Conservation (phyloP, 2,888 invertebrate species). For the Autographa pulchrina region DNA sequence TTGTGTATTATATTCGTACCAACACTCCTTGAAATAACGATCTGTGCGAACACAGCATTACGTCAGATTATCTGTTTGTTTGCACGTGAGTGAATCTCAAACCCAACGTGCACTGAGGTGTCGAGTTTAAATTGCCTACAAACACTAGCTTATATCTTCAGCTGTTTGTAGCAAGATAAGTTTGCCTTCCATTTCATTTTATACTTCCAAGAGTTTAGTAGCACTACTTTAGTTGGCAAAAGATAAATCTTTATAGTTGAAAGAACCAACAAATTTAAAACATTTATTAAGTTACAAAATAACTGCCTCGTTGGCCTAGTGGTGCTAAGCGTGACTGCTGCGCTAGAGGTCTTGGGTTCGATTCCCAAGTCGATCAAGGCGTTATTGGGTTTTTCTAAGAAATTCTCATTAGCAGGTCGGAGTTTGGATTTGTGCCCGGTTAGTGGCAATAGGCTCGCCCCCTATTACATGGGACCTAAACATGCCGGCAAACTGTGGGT, state of each 20-base stretch:
- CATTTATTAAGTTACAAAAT: slow-evolving; percentile 57
- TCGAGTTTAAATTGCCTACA: slow-evolving; percentile 28
- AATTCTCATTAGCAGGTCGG: too few relatives aligned
- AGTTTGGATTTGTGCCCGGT: too few relatives aligned
- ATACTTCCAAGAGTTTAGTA: neutral
- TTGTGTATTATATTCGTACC: neutral
- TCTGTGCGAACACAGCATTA: slow-evolving; percentile 40
- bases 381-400: too few relatives aligned
- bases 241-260: neutral
- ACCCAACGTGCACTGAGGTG: slow-evolving; percentile 41
- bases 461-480: too few relatives aligned
- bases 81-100: slow-evolving; percentile 41
- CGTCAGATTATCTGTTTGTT: slow-evolving; percentile 38
- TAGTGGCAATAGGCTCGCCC: too few relatives aligned
- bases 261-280: neutral
- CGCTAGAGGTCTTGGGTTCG: too few relatives aligned
- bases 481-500: too few relatives aligned
- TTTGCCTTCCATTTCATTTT: neutral
- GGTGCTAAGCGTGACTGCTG: too few relatives aligned
- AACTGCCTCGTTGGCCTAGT: too few relatives aligned
- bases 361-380: too few relatives aligned
- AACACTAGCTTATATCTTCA: neutral
- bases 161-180: neutral
- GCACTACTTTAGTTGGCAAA: neutral
- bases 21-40: slow-evolving; percentile 12